Base-by-base conservation (phyloP, 2,888 invertebrate species). In the Nowickia ferox region DNA sequence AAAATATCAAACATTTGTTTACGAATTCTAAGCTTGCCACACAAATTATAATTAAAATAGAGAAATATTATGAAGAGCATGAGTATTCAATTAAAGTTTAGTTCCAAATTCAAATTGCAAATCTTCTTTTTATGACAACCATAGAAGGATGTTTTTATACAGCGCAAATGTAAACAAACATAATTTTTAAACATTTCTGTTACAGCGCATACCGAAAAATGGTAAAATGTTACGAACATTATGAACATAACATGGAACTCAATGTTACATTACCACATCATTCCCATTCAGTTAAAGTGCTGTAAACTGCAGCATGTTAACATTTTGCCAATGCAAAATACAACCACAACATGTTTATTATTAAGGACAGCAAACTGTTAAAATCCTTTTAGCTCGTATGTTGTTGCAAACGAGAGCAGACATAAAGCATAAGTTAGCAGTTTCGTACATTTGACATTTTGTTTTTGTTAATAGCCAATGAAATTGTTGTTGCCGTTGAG, bases 141-240 rank as follows among this genome's bases (percentile, higher is more conserved):
- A 5, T 22, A 5, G 0, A 13, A 55, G 13, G 22, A 11, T 1
- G 19, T 6, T 22, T 55, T 22, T 2, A 55, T 55, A 19, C 19
- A 10, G 38, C 3, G 1, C 38, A 59, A 59, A n/a, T 38, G 59
- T 59, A 22, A 30, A 19, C 19, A 53, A 17, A 53, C 19, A 13
- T 22, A 11, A 19, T 55, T 22, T 22, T 17, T n/a, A 42, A 46
- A 55, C 11, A 46, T 10, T n/a, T 38, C 9, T 19, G 40, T 75
- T 79, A 79, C 71, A 86, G 55, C 69, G n/a, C 10, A 83, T 55
- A 55, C 83, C 86, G 86, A 83, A 86, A 76, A 68, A 48, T 72
- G 86, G 82, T 86, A 79, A 79, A 75, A 66, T 79, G 61, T 77
- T 68, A 82, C 9, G 38, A 38, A 77, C 40, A 69, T 77, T 68